Base-by-base conservation (phyloP, 2,888 invertebrate genomes). In the Scelioninae gen. 1 region DNA sequence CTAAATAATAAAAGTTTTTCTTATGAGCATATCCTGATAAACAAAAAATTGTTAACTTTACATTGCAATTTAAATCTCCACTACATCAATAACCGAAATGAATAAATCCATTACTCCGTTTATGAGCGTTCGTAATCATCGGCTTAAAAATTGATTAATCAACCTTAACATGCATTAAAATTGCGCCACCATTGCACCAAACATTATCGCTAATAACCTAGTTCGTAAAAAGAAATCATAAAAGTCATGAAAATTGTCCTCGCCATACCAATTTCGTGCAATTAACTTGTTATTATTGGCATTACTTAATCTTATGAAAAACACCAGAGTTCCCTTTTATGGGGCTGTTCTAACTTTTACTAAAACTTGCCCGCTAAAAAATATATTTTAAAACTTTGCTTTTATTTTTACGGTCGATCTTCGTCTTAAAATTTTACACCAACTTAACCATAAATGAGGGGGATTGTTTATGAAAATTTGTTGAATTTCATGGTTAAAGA, bases 171-270 rank as follows among this genome's bases (percentile, higher is more conserved):
- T 55, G 55, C 16, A 68, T 68, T 68, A 53, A 68, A 68, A 68
- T 68, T 68, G 66, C 51, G 65, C 65, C 51, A 38, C 65, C 51
- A 51, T 65, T 65, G 49, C 53, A 43, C 69, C 69, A 56, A 56
- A 69, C 47, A 56, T 69, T 56, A 69, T 56, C 56, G 56, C 56
- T 69, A 69, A 69, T 56, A 69, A 69, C 69, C 69, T 56, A 69
- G 69, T 56, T 69, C 56, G 34, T 69, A 69, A 69, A 56, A 69
- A 29, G 69, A 69, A 69, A 69, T 69, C 69, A 69, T 47, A 56
- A 69, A 56, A 69, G 69, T 56, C 69, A 69, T 69, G 56, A 69
- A 69, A 69, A 69, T 56, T 69, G 69, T 69, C 69, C 69, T 69
- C 69, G 69, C 47, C 56, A 53, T 45, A 68, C 66, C 66, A 55